Base-by-base conservation (phyloP, 1,140 invertebrate species). In the Hypothenemus hampei region DNA sequence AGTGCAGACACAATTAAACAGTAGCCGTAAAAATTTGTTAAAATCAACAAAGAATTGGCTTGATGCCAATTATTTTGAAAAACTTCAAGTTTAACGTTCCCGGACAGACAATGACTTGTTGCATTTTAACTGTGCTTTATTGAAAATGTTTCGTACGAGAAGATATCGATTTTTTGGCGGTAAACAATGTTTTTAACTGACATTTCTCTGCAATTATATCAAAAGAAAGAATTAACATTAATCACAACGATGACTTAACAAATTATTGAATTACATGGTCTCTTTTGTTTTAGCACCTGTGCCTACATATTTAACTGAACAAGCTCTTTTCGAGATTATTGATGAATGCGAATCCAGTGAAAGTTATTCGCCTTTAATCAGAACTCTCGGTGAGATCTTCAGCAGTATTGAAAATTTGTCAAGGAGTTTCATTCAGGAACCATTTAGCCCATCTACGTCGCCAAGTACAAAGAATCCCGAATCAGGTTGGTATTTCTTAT, bases 371-470 rank as follows among this genome's bases (percentile, higher is more conserved):
- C 73, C 77, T 33, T 69, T 91, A 13, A 82, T 86, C 53, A 76
- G 83, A 31, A 82, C 81, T 18, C 71, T 90, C 23, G 82, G 82
- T 16, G 77, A 82, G 62, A 80, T 87, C n/a, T 90, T 84, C 69
- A 86, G 82, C 41, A 81, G 77, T 46, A 77, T 84, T 37, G 82
- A 87, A 49, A 78, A 78, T 20, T 68, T 91, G n/a, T 78, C 81
- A 59, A 74, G 77, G 46, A 88, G 86, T 74, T 87, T 87, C 70
- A 72, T 78, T 35, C 70, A 72, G 51, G 59, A 37, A 69, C 69
- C 35, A 69, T 73, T 60, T 36, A 70, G 64, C 51, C 69, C 74
- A 33, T 73, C 74, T 18, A 72, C 77, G 13, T 67, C 70, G 35
- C 75, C 75, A 16, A 69, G 77, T 44, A 60, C 78, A n/a, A 72